Evolutionary conservation across 2,888 invertebrate species (phyloP), one percentile per base, ranked within the genome.

Genomic region (Pantelozetes paolii): DNA sequence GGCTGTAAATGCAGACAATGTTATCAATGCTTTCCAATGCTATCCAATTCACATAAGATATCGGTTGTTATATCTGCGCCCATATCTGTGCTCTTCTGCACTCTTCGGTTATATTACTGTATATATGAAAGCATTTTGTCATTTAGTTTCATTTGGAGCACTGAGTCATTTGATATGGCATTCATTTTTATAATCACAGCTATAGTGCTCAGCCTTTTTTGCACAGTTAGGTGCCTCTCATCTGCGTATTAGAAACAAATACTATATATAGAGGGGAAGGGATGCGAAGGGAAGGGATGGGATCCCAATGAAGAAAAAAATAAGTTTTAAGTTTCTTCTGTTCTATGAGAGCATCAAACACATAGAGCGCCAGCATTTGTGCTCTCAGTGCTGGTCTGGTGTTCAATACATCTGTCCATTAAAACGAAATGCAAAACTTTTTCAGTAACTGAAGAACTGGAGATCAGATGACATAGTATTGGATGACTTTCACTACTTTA

Each of bases 61-160:
- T 62, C 62, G 54, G 23, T 1, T 6, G n/a, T 15, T 62, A n/a
- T 62, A 18, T 15, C 30, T 28, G 28, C 5, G 11, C 28, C 1
- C 30, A 28, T 59, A 26, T 59, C 59, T 28, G 59, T 59, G 59
- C 20, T 30, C n/a, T 36, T 30, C 15, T 30, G 8, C 26, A 13
- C 20, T 18, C 30, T 18, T 1, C 15, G 26, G 11, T 30, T 30
- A 36, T 64, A 15, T 11, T 13, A 13, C 23, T 67, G 23, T n/a
- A 42, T 42, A 67, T 67, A 67, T 42, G 36, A 67, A 67, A 67
- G 67, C 42, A 67, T 67, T 67, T 67, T 67, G 42, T 67, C 42
- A 67, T 67, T 67, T 9, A 23, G 42, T 67, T 67, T 67, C 42
- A 62, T 62, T 62, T 62, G 62, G 62, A 32, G 36, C 62, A 62